phyloP scores from a whole-genome alignment of 2,113 vertebrate species.

The Podocnemis expansa region DNA sequence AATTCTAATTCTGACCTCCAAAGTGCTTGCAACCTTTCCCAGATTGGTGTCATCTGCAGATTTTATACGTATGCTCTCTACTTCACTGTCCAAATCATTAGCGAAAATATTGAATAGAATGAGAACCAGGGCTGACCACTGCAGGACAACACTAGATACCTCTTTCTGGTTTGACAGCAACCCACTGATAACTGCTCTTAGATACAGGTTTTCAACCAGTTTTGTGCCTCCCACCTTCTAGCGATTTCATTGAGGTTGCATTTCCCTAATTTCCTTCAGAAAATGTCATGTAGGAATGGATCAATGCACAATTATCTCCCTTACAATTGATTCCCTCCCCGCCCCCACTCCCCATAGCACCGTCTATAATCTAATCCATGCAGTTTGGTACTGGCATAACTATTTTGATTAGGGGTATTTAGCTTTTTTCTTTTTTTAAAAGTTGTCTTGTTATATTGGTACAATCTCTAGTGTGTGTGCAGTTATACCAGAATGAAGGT shows the following conservation, averaged over 20 bases:
- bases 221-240: neutral
- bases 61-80: neutral
- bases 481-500: neutral
- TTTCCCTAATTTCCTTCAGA: neutral
- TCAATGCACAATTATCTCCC: neutral
- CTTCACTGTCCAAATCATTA: neutral
- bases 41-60: neutral
- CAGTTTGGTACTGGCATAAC: neutral
- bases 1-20: neutral
- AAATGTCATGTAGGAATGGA: neutral
- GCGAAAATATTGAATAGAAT: neutral
- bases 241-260: neutral
- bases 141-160: neutral
- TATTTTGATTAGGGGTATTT: neutral
- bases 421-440: neutral
- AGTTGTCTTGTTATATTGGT: neutral
- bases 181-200: neutral
- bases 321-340: neutral
- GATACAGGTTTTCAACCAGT: neutral
- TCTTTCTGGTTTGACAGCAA: neutral
- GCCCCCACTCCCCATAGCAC: neutral
- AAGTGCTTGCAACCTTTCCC: neutral
- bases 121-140: neutral
- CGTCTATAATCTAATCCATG: neutral
- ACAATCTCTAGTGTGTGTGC: neutral